These are phyloP conservation scores for Steinernema scapterisci DNA, from an alignment of 2,888 invertebrate genomes.

Conservation along the genomic window DNA sequence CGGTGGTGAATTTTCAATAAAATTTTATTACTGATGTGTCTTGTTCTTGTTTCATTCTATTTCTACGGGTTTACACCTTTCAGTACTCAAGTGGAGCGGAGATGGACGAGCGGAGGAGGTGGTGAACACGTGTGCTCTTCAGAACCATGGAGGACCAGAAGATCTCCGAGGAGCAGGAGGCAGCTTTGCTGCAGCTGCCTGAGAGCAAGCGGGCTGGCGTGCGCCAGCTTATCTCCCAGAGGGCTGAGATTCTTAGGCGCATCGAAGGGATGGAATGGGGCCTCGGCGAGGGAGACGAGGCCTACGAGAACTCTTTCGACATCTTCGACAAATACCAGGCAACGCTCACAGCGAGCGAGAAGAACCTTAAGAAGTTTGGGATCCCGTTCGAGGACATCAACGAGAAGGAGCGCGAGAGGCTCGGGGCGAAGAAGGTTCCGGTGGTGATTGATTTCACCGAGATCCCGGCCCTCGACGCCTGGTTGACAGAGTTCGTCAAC, in stretches of 20 bases:
- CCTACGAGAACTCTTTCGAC: background rate
- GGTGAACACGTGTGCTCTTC: background rate
- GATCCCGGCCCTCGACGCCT: background rate
- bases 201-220: background rate
- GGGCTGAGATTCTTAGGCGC: background rate
- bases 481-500: background rate
- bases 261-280: background rate
- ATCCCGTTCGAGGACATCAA: background rate
- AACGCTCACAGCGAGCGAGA: background rate
- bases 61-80: background rate
- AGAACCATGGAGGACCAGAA: background rate
- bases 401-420: background rate
- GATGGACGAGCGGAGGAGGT: background rate
- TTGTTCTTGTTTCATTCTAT: background rate
- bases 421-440: background rate
- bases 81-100: background rate
- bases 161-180: background rate
- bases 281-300: background rate
- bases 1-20: conserved; percentile 16
- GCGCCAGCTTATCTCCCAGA: background rate
- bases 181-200: background rate
- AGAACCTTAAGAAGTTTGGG: background rate
- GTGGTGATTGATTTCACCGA: background rate
- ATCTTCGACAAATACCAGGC: background rate
- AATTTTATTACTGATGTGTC: conserved; percentile 1